Base-by-base conservation (phyloP, 1,140 invertebrate species). In the Laodelphax striatellus region DNA sequence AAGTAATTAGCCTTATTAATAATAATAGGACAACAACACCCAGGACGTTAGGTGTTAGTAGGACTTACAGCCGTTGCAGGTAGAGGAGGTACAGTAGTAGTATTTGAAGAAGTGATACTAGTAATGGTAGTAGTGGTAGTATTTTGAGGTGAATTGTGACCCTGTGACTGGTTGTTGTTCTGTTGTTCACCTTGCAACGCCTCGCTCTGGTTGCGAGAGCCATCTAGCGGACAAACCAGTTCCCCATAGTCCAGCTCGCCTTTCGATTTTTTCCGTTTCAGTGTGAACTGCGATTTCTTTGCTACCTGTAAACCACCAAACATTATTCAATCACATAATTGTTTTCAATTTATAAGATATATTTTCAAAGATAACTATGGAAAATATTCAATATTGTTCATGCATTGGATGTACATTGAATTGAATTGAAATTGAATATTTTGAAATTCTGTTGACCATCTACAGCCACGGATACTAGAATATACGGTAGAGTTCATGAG, bases 221-320 rank as follows among this genome's bases (percentile, higher is more conserved):
- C 53, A 28, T 83, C 82, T 71, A 92, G 73, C 11, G 92, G 91
- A 68, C 91, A 95, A 46, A 95, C 86, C 62, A 91, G 80, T 68
- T 92, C 90, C 21, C 87, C 86, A 68, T 85, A 84, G 65, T 93
- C 90, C 5, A 85, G 73, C 65, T 94, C 90, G 55, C 81, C 85
- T 71, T 87, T 88, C 64, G 84, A 88, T 72, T 92, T 92, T 70
- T 90, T 90, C 42, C 89, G 80, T 69, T 92, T 93, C 64, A 94
- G 72, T 1, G 91, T 89, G 73, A 94, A 95, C 72, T 94, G 89
- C 52, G 86, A 86, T 74, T 90, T 91, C 73, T 93, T 94, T 68
- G 86, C 81, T 70, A 87, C 80, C 89, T 92, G 34, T 13, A 5
- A 38, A 9, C 8, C 34, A 38, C 4, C 8, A 9, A 38, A 38